These are phyloP conservation scores for Rallus limicola DNA, from an alignment of 2,113 vertebrate genomes.

Conservation along the genomic window DNA sequence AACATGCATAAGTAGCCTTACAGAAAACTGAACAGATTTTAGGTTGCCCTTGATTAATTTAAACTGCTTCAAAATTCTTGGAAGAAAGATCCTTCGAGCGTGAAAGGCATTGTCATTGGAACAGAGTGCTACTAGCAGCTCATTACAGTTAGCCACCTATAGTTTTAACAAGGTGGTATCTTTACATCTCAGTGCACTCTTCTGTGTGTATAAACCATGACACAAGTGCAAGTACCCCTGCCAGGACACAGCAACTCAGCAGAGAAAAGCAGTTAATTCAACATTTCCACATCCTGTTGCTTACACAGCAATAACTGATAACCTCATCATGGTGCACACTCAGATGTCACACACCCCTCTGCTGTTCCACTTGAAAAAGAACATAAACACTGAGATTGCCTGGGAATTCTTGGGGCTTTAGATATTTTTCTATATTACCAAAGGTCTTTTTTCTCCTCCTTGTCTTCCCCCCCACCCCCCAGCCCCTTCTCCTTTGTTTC, in stretches of 20 bases:
- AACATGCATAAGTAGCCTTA: neutral
- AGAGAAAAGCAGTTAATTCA: neutral
- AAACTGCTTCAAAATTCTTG: neutral
- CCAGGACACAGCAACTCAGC: neutral
- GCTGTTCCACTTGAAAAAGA: neutral
- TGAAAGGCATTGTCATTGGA: neutral
- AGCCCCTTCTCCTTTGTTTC: neutral
- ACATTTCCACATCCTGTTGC: neutral
- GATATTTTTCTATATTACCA: neutral
- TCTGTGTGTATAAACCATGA: neutral
- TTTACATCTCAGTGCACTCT: neutral
- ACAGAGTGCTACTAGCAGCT: neutral
- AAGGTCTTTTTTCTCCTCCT: neutral
- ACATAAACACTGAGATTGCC: neutral
- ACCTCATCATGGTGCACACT: neutral
- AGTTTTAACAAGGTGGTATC: neutral
- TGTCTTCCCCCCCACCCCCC: no score
- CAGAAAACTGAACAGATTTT: neutral
- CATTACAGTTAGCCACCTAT: neutral
- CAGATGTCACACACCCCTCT: neutral
- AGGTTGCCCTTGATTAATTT: neutral
- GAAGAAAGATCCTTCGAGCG: neutral
- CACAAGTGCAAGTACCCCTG: neutral
- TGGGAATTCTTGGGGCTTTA: neutral
- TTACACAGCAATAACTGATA: neutral